Base-by-base conservation (phyloP, 2,888 invertebrate genomes). In the Opisthograptis luteolata region DNA sequence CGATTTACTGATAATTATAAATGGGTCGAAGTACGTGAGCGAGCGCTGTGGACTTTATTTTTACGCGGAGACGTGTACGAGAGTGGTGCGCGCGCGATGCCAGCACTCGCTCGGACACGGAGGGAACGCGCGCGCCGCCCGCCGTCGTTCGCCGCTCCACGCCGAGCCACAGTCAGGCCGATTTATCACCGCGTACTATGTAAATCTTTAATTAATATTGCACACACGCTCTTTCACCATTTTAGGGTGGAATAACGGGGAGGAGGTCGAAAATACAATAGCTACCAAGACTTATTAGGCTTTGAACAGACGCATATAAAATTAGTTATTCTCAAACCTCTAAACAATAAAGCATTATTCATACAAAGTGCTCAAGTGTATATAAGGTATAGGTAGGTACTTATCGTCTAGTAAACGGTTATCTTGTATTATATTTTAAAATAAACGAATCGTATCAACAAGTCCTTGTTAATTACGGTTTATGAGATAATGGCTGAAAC, bases 1-100 rank as follows among this genome's bases (percentile, higher is more conserved):
- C 84, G 87, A 82, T 89, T 89, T 89, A 89, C 89, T 90, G 88
- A 89, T 90, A 89, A 90, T 90, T 89, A 86, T 88, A 89, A 87
- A 88, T 86, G 81, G 79, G 81, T 85, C 81, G 84, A 87, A 88
- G 88, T 90, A 79, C 87, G 81, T 87, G 80, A 79, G 84, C 84
- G 84, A 79, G 78, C 81, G 76, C 80, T 68, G 84, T 82, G 68
- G 87, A 88, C 87, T 88, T 89, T 90, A 90, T 90, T 90, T 90
- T 89, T 89, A 89, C 79, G 83, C 89, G 83, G 87, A 84, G 87
- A 84, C 88, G 83, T 78, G 83, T 79, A 80, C 76, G 76, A 84
- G 84, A 82, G 81, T 79, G 80, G 73, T 77, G 85, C 82, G 85
- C 81, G 79, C 82, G 78, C 82, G 82, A 66, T 70, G 62, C 70